These are phyloP conservation scores for Podarcis raffonei DNA, from an alignment of 2,113 vertebrate species.

Conservation along the genomic window DNA sequence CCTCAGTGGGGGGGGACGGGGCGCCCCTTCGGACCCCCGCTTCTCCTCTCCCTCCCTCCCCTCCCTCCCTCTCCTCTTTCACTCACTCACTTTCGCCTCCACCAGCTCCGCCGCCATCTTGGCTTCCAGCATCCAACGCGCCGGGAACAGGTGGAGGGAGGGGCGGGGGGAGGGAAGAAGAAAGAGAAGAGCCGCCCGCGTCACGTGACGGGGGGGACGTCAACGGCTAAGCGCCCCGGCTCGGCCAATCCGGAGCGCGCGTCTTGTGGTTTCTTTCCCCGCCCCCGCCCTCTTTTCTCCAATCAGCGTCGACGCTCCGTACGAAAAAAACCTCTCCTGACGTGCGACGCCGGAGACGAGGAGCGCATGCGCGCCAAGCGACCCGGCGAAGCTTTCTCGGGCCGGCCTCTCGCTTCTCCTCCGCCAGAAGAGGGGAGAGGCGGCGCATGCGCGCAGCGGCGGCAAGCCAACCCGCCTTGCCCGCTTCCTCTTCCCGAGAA, in stretches of 20 bases:
- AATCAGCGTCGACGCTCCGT: not conserved
- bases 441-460: not conserved
- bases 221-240: no score
- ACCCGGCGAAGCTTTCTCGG: not conserved
- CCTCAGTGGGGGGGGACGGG: not conserved
- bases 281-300: no score
- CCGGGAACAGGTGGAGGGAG: constrained; percentile 23
- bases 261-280: not conserved
- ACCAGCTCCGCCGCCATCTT: constrained; percentile 42
- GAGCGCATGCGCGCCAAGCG: not conserved
- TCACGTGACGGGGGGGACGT: not conserved
- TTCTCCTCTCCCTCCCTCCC: not conserved
- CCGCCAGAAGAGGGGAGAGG: no score
- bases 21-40: no score
- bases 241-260: not conserved
- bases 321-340: not conserved
- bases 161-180: not conserved
- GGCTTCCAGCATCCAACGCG: constrained; percentile 39
- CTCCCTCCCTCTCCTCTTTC: not conserved
- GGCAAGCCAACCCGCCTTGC: no score
- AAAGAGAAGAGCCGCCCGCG: not conserved
- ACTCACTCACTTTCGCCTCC: constrained; percentile 43
- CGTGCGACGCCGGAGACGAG: no score
- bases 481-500: not conserved
- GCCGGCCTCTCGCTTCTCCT: not conserved